phyloP scores from a whole-genome alignment of 2,888 invertebrate genomes.

The Clepsis dumicolana region DNA sequence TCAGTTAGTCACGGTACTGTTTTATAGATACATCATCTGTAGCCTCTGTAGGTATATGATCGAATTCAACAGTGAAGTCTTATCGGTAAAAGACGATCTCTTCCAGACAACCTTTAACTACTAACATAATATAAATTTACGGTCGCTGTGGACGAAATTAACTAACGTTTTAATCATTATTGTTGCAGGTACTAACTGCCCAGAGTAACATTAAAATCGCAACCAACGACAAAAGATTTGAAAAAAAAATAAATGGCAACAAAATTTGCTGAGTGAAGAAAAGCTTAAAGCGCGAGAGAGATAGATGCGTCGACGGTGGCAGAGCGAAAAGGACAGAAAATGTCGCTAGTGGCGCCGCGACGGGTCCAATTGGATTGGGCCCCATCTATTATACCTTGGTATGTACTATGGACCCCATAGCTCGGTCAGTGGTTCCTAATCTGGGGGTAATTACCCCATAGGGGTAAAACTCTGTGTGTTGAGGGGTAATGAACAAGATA shows the following conservation, averaged over 20 bases:
- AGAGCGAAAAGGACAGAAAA: slow-evolving; percentile 53
- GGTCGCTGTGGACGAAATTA: too few relatives aligned
- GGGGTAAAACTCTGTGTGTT: too few relatives aligned
- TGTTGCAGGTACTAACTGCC: slow-evolving; percentile 41
- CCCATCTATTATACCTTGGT: slow-evolving; percentile 74
- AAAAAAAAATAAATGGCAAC: slow-evolving; percentile 33
- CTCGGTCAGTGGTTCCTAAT: too few relatives aligned
- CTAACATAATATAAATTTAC: too few relatives aligned
- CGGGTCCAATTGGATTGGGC: slow-evolving; percentile 79
- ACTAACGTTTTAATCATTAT: slow-evolving; percentile 10
- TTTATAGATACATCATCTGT: too few relatives aligned
- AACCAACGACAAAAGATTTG: background rate
- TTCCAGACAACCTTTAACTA: too few relatives aligned
- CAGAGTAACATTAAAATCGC: background rate
- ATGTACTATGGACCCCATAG: slow-evolving; percentile 50
- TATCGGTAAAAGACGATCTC: too few relatives aligned
- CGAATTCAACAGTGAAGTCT: too few relatives aligned
- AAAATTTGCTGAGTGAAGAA: slow-evolving; percentile 17
- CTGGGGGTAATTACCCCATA: too few relatives aligned
- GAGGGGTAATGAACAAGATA: too few relatives aligned
- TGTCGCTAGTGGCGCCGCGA: slow-evolving; percentile 80
- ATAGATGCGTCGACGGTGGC: slow-evolving; percentile 45
- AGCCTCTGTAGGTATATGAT: too few relatives aligned
- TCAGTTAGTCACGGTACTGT: too few relatives aligned
- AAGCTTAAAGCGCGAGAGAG: slow-evolving; percentile 24